Evolutionary conservation across 2,113 vertebrate species (phyloP).

Genomic region (Microcebus griseorufus): DNA sequence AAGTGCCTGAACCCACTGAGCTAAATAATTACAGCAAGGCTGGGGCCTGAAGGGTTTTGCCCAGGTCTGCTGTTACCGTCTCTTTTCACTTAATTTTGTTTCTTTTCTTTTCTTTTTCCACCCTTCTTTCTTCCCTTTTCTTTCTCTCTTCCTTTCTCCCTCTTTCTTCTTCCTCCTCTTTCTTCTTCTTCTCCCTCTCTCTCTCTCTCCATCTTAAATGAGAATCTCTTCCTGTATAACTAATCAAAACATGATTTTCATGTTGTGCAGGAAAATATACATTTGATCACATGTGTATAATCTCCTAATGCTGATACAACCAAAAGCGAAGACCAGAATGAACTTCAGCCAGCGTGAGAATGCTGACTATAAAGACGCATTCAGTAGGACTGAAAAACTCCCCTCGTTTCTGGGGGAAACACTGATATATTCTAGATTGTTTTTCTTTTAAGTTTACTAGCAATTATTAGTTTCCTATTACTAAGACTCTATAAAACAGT

Average conservation of each 20-base stretch:
- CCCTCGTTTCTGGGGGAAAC: not conserved
- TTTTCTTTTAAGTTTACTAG: not conserved
- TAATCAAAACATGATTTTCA: not conserved
- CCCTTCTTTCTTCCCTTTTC: too few relatives aligned
- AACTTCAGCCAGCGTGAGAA: not conserved
- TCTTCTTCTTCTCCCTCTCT: too few relatives aligned
- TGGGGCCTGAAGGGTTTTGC: not conserved
- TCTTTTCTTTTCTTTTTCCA: not conserved
- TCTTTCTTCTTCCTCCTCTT: fast-evolving
- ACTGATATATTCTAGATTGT: not conserved
- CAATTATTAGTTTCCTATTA: not conserved
- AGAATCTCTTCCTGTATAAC: not conserved
- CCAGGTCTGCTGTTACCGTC: not conserved
- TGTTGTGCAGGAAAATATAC: not conserved
- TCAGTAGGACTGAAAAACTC: not conserved
- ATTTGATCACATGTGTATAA: not conserved
- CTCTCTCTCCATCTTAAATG: not conserved
- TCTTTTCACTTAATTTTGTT: not conserved
- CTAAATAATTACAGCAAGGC: constrained; percentile 54
- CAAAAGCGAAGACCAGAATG: not conserved
- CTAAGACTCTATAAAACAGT: not conserved
- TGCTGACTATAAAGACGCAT: fast-evolving
- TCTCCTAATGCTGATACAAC: not conserved
- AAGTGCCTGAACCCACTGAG: constrained; percentile 24
- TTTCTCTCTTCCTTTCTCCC: not conserved